A percentile compares a stretch with the other conserved stretches of the same genome.
Conservation (phyloP, 2,113 vertebrate genomes). For the Rhynchopsitta pachyrhyncha region DNA sequence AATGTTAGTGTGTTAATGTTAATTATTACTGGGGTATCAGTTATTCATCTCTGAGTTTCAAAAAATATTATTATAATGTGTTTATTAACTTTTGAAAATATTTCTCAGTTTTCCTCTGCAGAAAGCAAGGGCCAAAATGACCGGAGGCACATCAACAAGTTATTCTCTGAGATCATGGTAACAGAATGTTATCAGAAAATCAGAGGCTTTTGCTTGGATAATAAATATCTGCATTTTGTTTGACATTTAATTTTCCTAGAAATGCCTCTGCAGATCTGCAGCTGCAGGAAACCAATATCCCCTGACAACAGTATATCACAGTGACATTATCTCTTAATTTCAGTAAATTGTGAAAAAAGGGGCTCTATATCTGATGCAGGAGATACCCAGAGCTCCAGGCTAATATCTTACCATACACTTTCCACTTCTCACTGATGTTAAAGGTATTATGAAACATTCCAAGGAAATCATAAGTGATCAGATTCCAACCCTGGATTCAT, state of each 20-base stretch:
- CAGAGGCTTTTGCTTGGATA: not conserved
- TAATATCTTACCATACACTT: not conserved
- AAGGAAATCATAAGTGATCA: not conserved
- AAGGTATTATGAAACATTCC: not conserved
- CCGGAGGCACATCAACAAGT: not conserved
- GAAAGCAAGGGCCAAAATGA: not conserved
- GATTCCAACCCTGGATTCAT: not conserved
- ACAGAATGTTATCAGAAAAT: constrained; percentile 1
- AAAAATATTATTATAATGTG: not conserved
- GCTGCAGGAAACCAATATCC: not conserved
- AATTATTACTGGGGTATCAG: not conserved
- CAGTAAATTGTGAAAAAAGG: not conserved
- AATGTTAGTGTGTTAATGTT: not conserved
- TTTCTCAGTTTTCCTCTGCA: not conserved
- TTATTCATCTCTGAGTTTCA: not conserved
- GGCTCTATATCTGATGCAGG: not conserved
- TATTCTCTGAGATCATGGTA: not conserved
- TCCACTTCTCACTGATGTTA: not conserved
- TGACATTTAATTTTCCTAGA: constrained; percentile 48
- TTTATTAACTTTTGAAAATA: not conserved
- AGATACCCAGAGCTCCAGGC: not conserved
- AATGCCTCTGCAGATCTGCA: constrained; percentile 25
- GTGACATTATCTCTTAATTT: constrained; percentile 51
- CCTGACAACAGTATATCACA: not conserved
- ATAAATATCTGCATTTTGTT: constrained; percentile 35